phyloP scores from a whole-genome alignment of 1,140 invertebrate species.

The Zaprionus gabonicus region DNA sequence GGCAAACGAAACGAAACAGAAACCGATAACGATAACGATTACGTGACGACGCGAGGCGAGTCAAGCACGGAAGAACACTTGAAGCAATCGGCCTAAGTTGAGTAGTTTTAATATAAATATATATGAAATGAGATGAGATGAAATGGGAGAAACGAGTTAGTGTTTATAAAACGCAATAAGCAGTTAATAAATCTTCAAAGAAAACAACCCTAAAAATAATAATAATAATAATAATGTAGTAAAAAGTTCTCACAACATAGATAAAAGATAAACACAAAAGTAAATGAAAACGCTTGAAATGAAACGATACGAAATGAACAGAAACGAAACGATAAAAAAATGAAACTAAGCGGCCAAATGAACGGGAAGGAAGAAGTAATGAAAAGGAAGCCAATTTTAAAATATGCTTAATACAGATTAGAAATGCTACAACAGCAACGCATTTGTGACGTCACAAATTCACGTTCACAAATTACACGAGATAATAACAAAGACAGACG shows the following conservation, averaged over 20 bases:
- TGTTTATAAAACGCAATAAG: constrained; percentile 83
- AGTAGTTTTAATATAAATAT: constrained; percentile 70
- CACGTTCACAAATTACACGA: constrained; percentile 23
- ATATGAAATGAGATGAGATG: background rate
- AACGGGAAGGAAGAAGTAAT: constrained; percentile 14
- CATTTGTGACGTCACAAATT: constrained; percentile 54
- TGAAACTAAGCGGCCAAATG: constrained; percentile 79
- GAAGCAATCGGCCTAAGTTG: constrained; percentile 67
- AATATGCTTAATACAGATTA: constrained; percentile 36
- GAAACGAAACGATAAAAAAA: constrained; percentile 44
- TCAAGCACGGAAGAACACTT: constrained; percentile 7
- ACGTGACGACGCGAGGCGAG: background rate
- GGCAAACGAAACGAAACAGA: constrained; percentile 12
- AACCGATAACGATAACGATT: constrained; percentile 11
- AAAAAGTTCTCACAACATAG: constrained; percentile 64
- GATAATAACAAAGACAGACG: constrained; percentile 23
- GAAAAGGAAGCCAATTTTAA: constrained; percentile 62
- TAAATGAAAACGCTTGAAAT: constrained; percentile 40
- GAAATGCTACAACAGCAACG: constrained; percentile 12
- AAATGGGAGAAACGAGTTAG: constrained; percentile 52
- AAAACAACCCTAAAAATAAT: constrained; percentile 22
- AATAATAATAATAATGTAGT: constrained; percentile 52
- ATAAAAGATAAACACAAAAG: constrained; percentile 34
- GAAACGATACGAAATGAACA: constrained; percentile 32
- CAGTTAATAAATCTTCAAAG: constrained; percentile 61